Base-by-base conservation (phyloP, 2,113 vertebrate species). In the Ceyx melanurus region DNA sequence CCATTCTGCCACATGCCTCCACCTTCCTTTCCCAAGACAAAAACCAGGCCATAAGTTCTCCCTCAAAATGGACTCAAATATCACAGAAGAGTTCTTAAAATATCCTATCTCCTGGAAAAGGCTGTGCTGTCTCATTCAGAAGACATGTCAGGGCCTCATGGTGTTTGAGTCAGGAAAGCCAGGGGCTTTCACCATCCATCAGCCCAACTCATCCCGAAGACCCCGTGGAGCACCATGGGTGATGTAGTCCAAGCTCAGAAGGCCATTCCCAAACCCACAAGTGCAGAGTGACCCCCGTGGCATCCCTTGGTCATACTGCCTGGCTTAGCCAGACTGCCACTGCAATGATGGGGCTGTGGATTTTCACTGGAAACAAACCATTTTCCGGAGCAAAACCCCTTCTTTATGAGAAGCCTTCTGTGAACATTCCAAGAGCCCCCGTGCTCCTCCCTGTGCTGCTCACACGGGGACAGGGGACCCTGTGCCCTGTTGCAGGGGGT, bases 21-120 rank as follows among this genome's bases (percentile, higher is more conserved):
- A 33, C 10, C 20, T 83, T n/a, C 18, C 29, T 31, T 48, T 82
- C 89, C 65, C 58, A 86, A 77, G 37, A 74, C 25, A 43, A 89
- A 86, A 58, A 82, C 74, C 37, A 64, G 17, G 29, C 77, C 73
- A 71, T 70, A 71, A 33, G 4, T 40, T 94, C 82, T 77, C 20
- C 26, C n/a, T 94, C 68, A 84, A 72, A 75, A 84, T 3, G 10
- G 51, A 83, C 82, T 71, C 26, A 86, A 77, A 31, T 79, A 31
- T n/a, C 31, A 42, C 23, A 26, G 37, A 45, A 86, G 3, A 13
- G 53, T 86, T 94, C 92, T 79, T 70, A 77, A 94, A 94, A 91
- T 95, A 91, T 21, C 26, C 33, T 89, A 43, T 87, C 50, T 87
- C 72, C 33, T 93, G 79, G 64, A 70, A 82, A 82, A 64, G 72